Conservation (phyloP, 2,888 invertebrate genomes). For the Orchesella flavescens region DNA sequence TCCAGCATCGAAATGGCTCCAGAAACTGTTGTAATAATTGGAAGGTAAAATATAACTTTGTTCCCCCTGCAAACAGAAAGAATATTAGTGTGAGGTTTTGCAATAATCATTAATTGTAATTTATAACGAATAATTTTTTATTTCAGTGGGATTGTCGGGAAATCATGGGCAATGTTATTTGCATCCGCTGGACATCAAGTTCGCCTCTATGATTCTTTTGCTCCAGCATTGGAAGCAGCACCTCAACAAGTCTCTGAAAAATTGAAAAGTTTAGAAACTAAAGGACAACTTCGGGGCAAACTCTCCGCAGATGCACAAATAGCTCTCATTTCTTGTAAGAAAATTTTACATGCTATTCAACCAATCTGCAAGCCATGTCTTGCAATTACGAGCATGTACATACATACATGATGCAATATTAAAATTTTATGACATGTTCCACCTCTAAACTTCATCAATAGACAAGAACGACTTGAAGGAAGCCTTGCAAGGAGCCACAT, state of each 20-base stretch:
- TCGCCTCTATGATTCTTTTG: constrained; percentile 86
- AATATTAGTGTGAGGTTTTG: neutral
- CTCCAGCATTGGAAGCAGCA: constrained; percentile 84
- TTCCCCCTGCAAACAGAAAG: too few relatives aligned
- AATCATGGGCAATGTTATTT: constrained; percentile 98
- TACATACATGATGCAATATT: neutral
- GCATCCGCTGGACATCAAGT: constrained; percentile 94
- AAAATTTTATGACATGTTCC: constrained; percentile 74
- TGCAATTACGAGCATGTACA: neutral
- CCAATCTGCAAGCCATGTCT: too few relatives aligned
- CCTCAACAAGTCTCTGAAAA: constrained; percentile 84
- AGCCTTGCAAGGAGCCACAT: constrained; percentile 83
- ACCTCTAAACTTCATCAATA: constrained; percentile 70
- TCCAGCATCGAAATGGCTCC: constrained; percentile 31
- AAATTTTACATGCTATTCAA: neutral
- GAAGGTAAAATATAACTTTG: constrained; percentile 58
- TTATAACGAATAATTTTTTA: neutral
- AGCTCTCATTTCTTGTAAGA: constrained; percentile 83
- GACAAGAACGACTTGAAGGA: constrained; percentile 80
- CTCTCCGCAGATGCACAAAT: constrained; percentile 85
- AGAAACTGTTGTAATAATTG: constrained; percentile 67
- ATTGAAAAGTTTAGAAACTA: constrained; percentile 81
- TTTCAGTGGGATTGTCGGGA: constrained; percentile 93
- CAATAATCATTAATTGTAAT: neutral
- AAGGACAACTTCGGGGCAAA: constrained; percentile 81